Percentiles rank a stretch among this genome's conserved stretches.
phyloP scores from a whole-genome alignment of 2,888 invertebrate species.

The Philereme transversata region DNA sequence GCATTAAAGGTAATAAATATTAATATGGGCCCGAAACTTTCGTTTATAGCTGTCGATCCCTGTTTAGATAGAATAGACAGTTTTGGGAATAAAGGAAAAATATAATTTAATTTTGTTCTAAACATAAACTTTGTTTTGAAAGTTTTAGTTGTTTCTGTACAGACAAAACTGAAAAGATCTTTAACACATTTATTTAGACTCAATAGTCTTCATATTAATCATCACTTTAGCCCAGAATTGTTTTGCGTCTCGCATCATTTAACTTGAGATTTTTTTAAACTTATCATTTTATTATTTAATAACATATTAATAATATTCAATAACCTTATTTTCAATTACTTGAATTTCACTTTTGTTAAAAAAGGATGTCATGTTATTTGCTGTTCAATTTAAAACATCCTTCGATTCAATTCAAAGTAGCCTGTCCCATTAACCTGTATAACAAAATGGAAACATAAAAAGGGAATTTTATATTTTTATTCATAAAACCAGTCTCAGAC shows the following conservation, averaged over 20 bases:
- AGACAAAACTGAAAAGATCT: too few relatives aligned
- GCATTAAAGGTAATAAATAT: constrained; percentile 73
- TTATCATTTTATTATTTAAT: too few relatives aligned
- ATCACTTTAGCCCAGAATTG: too few relatives aligned
- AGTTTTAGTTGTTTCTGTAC: not conserved
- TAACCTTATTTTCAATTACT: too few relatives aligned
- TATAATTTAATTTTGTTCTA: constrained; percentile 1
- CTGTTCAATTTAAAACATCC: constrained; percentile 13
- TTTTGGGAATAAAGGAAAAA: constrained; percentile 11
- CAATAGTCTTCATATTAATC: too few relatives aligned
- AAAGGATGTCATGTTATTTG: constrained; percentile 8
- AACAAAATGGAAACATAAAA: constrained; percentile 23
- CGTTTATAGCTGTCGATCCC: constrained; percentile 59
- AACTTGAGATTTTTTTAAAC: too few relatives aligned
- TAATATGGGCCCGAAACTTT: constrained; percentile 72
- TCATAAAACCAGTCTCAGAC: constrained; percentile 19
- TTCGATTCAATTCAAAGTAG: constrained; percentile 47
- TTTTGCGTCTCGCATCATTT: too few relatives aligned
- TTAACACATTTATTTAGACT: too few relatives aligned
- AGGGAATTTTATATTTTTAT: constrained; percentile 19
- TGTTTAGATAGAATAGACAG: constrained; percentile 24
- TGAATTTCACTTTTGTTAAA: not conserved
- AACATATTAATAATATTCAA: too few relatives aligned
- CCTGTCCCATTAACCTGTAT: constrained; percentile 10
- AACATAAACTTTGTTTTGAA: not conserved